Evolutionary conservation across 2,888 invertebrate genomes (phyloP).

Genomic region (Drosophila mayaguana): DNA sequence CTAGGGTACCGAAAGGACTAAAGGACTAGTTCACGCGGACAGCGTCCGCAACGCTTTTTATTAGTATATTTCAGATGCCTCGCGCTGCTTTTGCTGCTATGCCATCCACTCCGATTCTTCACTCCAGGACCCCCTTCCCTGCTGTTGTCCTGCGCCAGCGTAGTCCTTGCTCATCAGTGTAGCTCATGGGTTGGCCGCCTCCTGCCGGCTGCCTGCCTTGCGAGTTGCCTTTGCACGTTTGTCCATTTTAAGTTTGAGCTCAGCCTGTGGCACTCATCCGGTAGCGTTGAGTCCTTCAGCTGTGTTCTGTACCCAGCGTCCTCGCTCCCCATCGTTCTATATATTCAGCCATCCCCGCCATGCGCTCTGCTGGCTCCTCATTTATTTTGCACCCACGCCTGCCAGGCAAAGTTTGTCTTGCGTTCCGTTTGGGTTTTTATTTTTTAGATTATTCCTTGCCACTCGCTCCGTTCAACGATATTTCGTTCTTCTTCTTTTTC

Average conservation of each 20-base stretch:
- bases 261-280: slow-evolving; percentile 82
- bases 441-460: slow-evolving; percentile 80
- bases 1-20: slow-evolving; percentile 45
- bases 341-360: slow-evolving; percentile 4
- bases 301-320: slow-evolving; percentile 16
- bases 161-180: slow-evolving; percentile 78
- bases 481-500: slow-evolving; percentile 27
- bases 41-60: slow-evolving; percentile 68
- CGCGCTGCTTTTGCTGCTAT: slow-evolving; percentile 28
- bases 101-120: slow-evolving; percentile 10
- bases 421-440: slow-evolving; percentile 82
- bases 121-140: background rate
- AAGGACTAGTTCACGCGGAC: slow-evolving; percentile 75
- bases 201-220: slow-evolving; percentile 1
- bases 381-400: slow-evolving; percentile 81
- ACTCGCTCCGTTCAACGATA: slow-evolving; percentile 61
- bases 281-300: slow-evolving; percentile 74
- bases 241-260: slow-evolving; percentile 83
- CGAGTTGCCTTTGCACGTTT: slow-evolving; percentile 68
- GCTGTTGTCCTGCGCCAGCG: slow-evolving; percentile 29
- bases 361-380: slow-evolving; percentile 47
- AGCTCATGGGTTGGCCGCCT: slow-evolving; percentile 32
- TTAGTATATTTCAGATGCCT: slow-evolving; percentile 62
- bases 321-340: background rate
- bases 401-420: slow-evolving; percentile 81